Evolutionary conservation across 2,888 invertebrate genomes (phyloP).

Genomic region (Hypolimnas misippus): DNA sequence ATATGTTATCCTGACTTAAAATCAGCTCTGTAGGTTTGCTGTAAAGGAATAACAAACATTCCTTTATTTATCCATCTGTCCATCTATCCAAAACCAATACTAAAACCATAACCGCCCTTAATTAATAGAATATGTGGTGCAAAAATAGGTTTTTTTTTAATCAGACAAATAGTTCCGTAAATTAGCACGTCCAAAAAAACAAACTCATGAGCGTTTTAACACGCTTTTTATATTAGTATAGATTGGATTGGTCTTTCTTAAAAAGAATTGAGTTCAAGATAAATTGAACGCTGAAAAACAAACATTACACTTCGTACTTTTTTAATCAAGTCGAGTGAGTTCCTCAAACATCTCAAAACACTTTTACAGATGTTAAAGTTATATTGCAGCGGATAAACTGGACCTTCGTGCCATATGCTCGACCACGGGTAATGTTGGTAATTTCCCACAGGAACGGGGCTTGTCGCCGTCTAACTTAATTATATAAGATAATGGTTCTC

Average conservation of each 20-base stretch:
- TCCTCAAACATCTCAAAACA: slow-evolving; percentile 5
- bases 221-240: too few relatives aligned
- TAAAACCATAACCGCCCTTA: too few relatives aligned
- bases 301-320: not conserved
- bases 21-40: too few relatives aligned
- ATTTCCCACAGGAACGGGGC: slow-evolving; percentile 61
- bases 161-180: too few relatives aligned
- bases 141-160: too few relatives aligned
- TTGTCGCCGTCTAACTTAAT: slow-evolving; percentile 54
- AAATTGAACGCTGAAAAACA: not conserved
- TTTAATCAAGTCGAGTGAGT: slow-evolving; percentile 1
- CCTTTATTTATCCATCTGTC: too few relatives aligned
- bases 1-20: too few relatives aligned
- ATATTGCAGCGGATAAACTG: slow-evolving; percentile 21
- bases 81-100: too few relatives aligned
- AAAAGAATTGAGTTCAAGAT: not conserved
- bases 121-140: too few relatives aligned
- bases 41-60: too few relatives aligned
- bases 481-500: slow-evolving; percentile 59
- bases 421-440: slow-evolving; percentile 45
- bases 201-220: too few relatives aligned
- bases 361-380: slow-evolving; percentile 11
- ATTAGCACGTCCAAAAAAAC: too few relatives aligned
- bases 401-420: slow-evolving; percentile 26
- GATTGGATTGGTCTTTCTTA: not conserved